A percentile compares a stretch with the other conserved stretches of the same genome.
phyloP scores from a whole-genome alignment of 2,797 vertebrate species.

The Lemur catta region DNA sequence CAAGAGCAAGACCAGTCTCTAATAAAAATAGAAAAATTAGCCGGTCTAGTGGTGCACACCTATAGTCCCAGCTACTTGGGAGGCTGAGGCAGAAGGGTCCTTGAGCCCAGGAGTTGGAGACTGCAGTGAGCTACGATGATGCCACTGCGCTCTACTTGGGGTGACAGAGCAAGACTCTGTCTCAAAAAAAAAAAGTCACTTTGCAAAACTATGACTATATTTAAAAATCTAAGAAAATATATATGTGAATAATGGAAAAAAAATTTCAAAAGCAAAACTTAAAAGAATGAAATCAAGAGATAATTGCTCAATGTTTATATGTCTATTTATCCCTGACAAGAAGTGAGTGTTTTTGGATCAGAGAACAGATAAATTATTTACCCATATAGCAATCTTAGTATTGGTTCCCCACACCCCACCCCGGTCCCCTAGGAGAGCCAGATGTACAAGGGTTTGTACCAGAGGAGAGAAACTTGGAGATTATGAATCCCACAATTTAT shows the following conservation, averaged over 20 bases:
- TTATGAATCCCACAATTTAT: not conserved
- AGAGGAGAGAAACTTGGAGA: not conserved
- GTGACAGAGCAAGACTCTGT: too few species aligned
- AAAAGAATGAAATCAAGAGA: not conserved
- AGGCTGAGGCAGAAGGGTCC: too few species aligned
- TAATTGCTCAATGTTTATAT: not conserved
- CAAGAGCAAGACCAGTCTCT: too few species aligned
- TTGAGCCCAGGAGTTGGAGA: too few species aligned
- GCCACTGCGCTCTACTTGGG: too few species aligned
- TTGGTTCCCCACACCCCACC: not conserved
- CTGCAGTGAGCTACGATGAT: too few species aligned
- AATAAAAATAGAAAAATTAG: too few species aligned
- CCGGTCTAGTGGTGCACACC: too few species aligned
- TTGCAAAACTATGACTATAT: not conserved
- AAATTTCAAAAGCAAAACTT: not conserved
- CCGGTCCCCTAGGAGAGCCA: not conserved
- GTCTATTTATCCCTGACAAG: not conserved
- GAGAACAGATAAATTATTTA: not conserved
- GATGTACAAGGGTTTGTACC: not conserved
- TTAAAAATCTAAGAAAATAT: not conserved
- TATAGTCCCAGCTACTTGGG: too few species aligned
- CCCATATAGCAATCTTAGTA: not conserved
- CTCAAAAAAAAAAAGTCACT: not conserved
- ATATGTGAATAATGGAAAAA: not conserved
- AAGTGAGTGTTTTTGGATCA: slow-evolving; percentile 28